Evolutionary conservation across 2,888 invertebrate species (phyloP).

Genomic region (Agrochola circellaris): DNA sequence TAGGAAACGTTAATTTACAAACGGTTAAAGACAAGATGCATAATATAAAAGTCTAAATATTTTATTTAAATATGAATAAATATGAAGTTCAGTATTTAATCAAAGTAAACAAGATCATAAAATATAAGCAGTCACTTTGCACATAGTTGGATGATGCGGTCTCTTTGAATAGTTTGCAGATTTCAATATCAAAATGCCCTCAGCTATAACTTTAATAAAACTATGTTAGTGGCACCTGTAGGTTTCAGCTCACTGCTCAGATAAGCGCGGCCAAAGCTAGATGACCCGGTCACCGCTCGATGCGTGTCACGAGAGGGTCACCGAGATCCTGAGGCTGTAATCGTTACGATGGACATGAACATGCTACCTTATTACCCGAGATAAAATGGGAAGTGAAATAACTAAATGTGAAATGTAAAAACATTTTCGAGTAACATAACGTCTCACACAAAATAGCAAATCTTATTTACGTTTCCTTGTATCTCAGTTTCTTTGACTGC

Average conservation of each 20-base stretch:
- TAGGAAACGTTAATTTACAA: background rate
- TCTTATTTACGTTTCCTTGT: conserved; percentile 1
- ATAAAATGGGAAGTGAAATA: background rate
- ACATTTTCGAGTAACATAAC: background rate
- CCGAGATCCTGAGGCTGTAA: conserved; percentile 33
- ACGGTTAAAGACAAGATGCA: background rate
- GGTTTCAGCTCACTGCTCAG: conserved; percentile 44
- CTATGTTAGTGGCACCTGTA: conserved; percentile 6
- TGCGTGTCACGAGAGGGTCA: conserved; percentile 61
- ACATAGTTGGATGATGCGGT: background rate
- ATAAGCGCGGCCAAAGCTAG: conserved; percentile 35
- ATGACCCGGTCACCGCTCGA: conserved; percentile 64
- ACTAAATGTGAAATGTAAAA: background rate
- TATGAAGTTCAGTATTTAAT: background rate
- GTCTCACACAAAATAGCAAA: background rate
- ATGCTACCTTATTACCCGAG: conserved; percentile 10
- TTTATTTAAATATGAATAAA: background rate
- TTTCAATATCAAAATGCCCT: conserved; percentile 10
- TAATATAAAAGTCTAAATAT: background rate
- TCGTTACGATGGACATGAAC: conserved; percentile 18
- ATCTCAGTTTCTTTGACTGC: background rate
- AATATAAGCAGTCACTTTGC: background rate
- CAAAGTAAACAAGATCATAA: background rate
- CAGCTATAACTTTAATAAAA: background rate
- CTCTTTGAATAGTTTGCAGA: background rate